These are phyloP conservation scores for Gymnogyps californianus DNA, from an alignment of 2,113 vertebrate species.

Conservation along the genomic window DNA sequence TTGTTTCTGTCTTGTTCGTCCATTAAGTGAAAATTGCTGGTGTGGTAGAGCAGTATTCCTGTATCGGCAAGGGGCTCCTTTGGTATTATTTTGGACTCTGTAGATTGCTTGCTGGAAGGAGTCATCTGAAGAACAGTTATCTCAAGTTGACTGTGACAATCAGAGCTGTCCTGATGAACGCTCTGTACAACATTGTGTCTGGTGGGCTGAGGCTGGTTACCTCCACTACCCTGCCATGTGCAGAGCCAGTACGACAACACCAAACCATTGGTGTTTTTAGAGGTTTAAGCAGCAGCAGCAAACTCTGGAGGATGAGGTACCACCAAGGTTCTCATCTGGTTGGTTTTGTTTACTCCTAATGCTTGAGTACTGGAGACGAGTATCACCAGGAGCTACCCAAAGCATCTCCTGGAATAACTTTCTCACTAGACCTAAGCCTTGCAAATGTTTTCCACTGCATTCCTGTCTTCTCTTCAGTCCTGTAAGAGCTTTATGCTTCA, in stretches of 20 bases:
- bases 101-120: neutral
- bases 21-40: neutral
- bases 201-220: neutral
- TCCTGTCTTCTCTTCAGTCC: neutral
- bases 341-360: neutral
- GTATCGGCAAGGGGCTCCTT: neutral
- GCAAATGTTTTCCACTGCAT: neutral
- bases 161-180: neutral
- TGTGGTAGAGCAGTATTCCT: neutral
- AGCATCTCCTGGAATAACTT: neutral
- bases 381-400: neutral
- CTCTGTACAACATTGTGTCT: neutral
- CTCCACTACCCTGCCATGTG: no score
- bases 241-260: neutral
- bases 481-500: neutral
- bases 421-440: neutral
- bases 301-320: neutral
- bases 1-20: neutral
- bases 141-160: neutral
- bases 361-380: neutral
- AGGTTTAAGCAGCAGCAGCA: neutral
- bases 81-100: neutral
- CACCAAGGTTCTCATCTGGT: neutral
- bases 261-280: fast-evolving
- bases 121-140: neutral